Base-by-base conservation (phyloP, 2,888 invertebrate genomes). In the Drosophila meridionalis region DNA sequence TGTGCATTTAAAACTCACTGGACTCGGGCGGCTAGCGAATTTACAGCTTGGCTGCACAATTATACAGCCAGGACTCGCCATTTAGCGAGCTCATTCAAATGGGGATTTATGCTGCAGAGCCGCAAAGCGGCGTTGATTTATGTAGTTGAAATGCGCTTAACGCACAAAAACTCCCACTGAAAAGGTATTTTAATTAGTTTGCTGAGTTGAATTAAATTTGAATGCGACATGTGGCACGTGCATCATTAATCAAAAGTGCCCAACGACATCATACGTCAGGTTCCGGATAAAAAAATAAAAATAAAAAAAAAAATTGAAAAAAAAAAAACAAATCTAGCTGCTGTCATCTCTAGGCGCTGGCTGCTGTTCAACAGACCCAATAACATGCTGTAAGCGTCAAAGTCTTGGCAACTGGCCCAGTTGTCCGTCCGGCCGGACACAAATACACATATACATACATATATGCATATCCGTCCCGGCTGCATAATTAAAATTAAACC, bases 171-270 rank as follows among this genome's bases (percentile, higher is more conserved):
- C 42, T 32, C 52, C 9, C 58, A 26, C 28, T 72, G 50, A 70
- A 52, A 36, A 52, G 52, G 43, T 62, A 73, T 63, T 79, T 79
- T 76, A 80, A 80, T 77, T 66, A 68, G 67, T 58, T 63, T 57
- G 56, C 52, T 6, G 26, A 40, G 8, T 36, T 20, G 52, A 6
- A 69, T 40, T 50, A 28, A 60, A 66, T 64, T 63, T 71, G 53
- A 76, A 65, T 63, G 59, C 60, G 43, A 43, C 43, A 28, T n/a
- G 20, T 65, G 75, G 20, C 63, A 30, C 4, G 52, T 30, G 36
- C 32, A 36, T 86, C 83, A 88, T 88, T 86, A 88, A 88, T 88
- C 86, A 88, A 55, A 58, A 50, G 57, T 58, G 61, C 9, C 20
- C 59, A 20, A 34, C 32, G 50, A 11, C 50, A 50, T 32, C 20